phyloP scores from a whole-genome alignment of 2,113 vertebrate genomes.

The Corvus moneduloides region DNA sequence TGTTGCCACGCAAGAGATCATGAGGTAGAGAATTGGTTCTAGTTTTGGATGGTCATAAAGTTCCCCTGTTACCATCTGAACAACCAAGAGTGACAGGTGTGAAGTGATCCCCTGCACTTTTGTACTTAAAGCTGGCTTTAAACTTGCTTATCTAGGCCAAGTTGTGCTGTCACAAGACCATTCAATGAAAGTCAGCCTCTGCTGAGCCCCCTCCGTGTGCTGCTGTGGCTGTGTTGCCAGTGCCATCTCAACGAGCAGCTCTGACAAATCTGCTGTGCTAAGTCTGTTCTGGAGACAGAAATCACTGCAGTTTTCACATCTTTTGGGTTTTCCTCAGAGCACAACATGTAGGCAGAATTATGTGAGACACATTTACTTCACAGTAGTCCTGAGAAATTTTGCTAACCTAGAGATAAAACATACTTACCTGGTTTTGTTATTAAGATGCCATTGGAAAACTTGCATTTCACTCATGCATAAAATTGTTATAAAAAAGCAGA shows the following conservation, averaged over 20 bases:
- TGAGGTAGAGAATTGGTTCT: background rate
- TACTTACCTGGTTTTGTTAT: background rate
- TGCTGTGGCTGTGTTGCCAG: accelerated
- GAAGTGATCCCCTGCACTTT: background rate
- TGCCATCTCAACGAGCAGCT: background rate
- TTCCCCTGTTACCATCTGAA: background rate
- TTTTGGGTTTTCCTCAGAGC: background rate
- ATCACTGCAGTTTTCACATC: background rate
- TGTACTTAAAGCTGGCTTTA: background rate
- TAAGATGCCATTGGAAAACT: background rate
- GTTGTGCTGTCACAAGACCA: background rate
- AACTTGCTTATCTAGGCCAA: background rate
- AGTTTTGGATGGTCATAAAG: background rate
- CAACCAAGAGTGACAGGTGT: background rate
- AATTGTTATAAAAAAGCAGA: background rate
- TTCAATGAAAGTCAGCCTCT: background rate
- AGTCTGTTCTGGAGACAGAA: background rate
- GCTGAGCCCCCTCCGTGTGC: background rate
- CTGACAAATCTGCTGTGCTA: background rate
- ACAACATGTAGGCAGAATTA: background rate
- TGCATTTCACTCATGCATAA: background rate
- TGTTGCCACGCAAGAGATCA: background rate
- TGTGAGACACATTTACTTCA: background rate
- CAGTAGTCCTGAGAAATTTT: background rate
- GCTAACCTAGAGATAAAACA: background rate